Base-by-base conservation (phyloP, 2,888 invertebrate genomes). In the Polia nebulosa region DNA sequence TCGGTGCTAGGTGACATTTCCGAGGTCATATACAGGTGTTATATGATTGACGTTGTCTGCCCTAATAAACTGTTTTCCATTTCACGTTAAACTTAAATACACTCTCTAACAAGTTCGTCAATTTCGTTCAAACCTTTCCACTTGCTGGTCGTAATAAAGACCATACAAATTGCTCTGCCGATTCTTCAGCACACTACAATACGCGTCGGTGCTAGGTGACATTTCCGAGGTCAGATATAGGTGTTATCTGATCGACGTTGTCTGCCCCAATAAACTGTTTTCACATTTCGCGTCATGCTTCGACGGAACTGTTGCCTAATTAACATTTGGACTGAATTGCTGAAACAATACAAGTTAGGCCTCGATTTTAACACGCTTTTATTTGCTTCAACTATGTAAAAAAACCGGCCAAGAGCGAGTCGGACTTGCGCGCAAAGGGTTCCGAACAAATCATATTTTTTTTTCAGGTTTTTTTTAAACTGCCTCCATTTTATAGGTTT, bases 61-160 rank as follows among this genome's bases (percentile, higher is more conserved):
- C 85, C 88, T 77, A 85, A 85, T 89, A 85, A 85, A 75, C 72
- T 75, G 71, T 84, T 85, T 85, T 84, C 83, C n/a, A n/a, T n/a
- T n/a, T 13, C 9, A 11, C 36, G 15, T 13, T 36, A 36, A 36
- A 36, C 36, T 36, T 15, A 36, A 36, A 36, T 36, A 36, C 36
- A 34, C 34, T 15, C 36, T 36, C 36, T 36, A 36, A 36, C 36
- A 36, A 36, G 36, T 36, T 36, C 36, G 3, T 36, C 34, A 36
- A 2, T 5, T 29, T 29, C 36, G n/a, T n/a, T n/a, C n/a, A n/a
- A 36, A 36, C 15, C 36, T 34, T 34, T 11, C 34, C 13, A 34
- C 27, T 73, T 53, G 29, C 20, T 9, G 36, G 44, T 22, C n/a
- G 45, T 51, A 41, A 52, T 3, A n/a, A 20, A 58, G 13, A 17